Evolutionary conservation across 2,888 invertebrate genomes (phyloP).

Genomic region (Drosophila falleni): DNA sequence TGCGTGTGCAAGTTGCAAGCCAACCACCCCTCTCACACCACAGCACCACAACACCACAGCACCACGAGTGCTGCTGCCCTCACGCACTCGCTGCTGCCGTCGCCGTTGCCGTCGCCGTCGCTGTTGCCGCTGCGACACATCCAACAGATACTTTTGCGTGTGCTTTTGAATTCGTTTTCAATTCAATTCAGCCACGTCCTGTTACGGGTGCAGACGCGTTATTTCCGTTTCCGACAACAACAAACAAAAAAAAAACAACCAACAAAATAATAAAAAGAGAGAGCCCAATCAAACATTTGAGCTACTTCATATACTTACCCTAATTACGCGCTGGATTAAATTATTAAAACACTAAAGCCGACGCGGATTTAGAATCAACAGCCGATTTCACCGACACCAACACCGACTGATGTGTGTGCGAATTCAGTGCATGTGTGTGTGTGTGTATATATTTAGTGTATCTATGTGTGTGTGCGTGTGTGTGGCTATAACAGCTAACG

Average conservation of each 20-base stretch:
- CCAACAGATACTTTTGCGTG: slow-evolving; percentile 79
- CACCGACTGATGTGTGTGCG: slow-evolving; percentile 20
- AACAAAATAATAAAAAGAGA: slow-evolving; percentile 10
- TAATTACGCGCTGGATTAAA: slow-evolving; percentile 84
- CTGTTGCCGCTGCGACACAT: slow-evolving; percentile 49
- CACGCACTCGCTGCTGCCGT: slow-evolving; percentile 52
- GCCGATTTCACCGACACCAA: slow-evolving; percentile 41
- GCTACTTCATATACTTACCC: slow-evolving; percentile 74
- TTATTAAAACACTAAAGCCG: slow-evolving; percentile 83
- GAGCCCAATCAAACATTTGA: slow-evolving; percentile 49
- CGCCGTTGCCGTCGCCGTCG: slow-evolving; percentile 11
- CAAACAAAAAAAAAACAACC: slow-evolving; percentile 31
- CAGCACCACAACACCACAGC: not conserved
- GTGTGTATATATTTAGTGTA: slow-evolving; percentile 30
- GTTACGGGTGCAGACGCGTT: slow-evolving; percentile 83
- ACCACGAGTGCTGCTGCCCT: slow-evolving; percentile 32
- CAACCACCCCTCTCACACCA: slow-evolving; percentile 10
- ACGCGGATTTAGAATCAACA: slow-evolving; percentile 77
- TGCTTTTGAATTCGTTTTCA: slow-evolving; percentile 80
- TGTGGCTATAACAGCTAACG: slow-evolving; percentile 54
- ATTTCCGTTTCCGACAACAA: slow-evolving; percentile 76
- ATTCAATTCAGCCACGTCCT: slow-evolving; percentile 83
- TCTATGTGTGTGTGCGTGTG: slow-evolving; percentile 24
- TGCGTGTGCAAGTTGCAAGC: slow-evolving; percentile 50
- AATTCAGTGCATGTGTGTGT: slow-evolving; percentile 15